Base-by-base conservation (phyloP, 2,888 invertebrate genomes). In the Papilio gigon region DNA sequence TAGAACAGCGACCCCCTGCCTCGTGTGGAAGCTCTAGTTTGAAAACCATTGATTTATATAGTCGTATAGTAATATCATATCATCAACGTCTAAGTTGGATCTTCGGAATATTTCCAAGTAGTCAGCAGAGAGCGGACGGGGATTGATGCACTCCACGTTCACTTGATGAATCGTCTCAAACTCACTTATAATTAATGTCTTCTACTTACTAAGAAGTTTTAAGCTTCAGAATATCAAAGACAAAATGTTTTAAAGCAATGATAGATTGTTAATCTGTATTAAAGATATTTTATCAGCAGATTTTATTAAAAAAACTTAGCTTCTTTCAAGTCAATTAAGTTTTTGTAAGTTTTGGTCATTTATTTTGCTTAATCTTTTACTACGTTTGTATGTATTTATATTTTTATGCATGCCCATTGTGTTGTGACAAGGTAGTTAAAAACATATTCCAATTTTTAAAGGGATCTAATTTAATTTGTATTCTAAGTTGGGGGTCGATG, bases 141-240 rank as follows among this genome's bases (percentile, higher is more conserved):
- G 53, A 56, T 56, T 56, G 53, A 56, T 56, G 53, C 53, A 30
- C 30, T 30, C n/a, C 9, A 56, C 53, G 27, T 56, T 27, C 30
- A 14, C 53, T 56, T 30, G 53, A 56, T 56, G 53, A 56, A 56
- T 56, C 53, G 53, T 56, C 53, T 56, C 30, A 56, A 30, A 53
- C 53, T n/a, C 27, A 56, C 53, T 30, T 56, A 56, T 30, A 56
- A 56, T 56, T 56, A 56, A 56, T 56, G 53, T 30, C 53, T 56
- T 14, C 27, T 56, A 56, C 9, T 25, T 56, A 53, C 22, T 25
- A 25, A 11, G 5, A 50, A 56, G 53, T 56, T 56, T 30, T 30
- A 6, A 56, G 17, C 53, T 56, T 56, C 14, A 56, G 30, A 17
- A 56, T 56, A 30, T 56, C n/a, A 30, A 30, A 8, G 53, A 30